Evolutionary conservation across 2,888 invertebrate species (phyloP).

Genomic region (Loripinus fragilis): DNA sequence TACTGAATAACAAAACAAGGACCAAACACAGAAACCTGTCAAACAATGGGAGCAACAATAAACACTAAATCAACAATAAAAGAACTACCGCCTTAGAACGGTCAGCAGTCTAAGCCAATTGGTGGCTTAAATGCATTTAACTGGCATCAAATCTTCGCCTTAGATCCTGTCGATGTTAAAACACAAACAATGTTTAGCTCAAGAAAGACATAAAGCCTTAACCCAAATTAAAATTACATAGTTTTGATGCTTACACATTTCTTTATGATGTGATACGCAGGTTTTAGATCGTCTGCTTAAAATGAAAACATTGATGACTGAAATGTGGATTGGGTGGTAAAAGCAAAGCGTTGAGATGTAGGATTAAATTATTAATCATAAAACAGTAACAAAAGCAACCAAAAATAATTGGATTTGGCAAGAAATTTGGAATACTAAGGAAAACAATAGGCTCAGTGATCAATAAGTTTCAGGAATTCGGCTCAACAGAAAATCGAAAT

Average conservation of each 20-base stretch:
- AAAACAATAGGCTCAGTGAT: constrained; percentile 9
- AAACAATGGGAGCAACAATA: no score
- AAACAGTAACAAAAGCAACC: background rate
- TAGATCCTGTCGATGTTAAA: no score
- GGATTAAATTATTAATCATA: background rate
- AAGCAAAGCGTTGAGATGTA: background rate
- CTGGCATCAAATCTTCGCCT: no score
- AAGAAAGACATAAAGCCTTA: no score
- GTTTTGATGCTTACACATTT: background rate
- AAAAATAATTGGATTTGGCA: constrained; percentile 16
- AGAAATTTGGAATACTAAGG: constrained; percentile 25
- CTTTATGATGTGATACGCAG: background rate
- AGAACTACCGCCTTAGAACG: no score
- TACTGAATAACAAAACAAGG: no score
- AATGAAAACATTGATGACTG: background rate
- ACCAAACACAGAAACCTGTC: no score
- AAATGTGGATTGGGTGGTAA: background rate
- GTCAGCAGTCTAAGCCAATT: no score
- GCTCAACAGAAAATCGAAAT: constrained; percentile 1
- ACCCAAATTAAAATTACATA: background rate
- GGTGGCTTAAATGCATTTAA: no score
- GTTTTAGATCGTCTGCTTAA: background rate
- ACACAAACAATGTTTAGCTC: no score
- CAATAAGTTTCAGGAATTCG: background rate
- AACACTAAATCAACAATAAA: no score